These are phyloP conservation scores for Gallinago paraguaiae DNA, from an alignment of 2,113 vertebrate genomes.

Conservation along the genomic window DNA sequence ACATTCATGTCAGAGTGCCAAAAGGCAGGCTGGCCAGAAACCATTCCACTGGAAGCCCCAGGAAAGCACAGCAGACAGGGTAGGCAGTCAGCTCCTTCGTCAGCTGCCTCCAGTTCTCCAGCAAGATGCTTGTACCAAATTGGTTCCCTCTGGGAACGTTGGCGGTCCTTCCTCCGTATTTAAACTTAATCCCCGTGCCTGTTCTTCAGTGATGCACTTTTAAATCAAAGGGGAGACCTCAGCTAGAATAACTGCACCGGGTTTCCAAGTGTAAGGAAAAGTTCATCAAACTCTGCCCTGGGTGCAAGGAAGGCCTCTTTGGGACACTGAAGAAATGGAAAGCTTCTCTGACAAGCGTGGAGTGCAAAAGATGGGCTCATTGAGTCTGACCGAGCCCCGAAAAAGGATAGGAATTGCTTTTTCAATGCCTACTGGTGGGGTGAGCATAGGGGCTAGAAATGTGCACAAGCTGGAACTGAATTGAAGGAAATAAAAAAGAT, in stretches of 20 bases:
- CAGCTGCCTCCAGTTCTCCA: neutral
- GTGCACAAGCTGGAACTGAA: neutral
- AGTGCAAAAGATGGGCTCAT: neutral
- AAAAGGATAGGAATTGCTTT: neutral
- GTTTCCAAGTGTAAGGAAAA: neutral
- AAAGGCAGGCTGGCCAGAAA: neutral
- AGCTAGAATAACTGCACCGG: neutral
- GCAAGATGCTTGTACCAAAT: neutral
- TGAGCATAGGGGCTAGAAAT: neutral
- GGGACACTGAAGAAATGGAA: neutral
- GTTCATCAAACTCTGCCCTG: neutral
- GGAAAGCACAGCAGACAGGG: neutral
- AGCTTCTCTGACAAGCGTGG: neutral
- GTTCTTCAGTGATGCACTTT: rapidly evolving
- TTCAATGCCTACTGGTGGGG: neutral
- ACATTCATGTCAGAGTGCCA: neutral
- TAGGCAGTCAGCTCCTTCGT: neutral
- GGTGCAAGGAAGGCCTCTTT: neutral
- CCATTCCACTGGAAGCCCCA: neutral
- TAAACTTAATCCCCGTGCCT: too few relatives aligned
- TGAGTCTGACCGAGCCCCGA: neutral
- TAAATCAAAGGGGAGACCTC: neutral
- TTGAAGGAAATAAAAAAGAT: neutral
- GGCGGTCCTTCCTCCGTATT: neutral
- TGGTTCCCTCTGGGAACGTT: neutral